Evolutionary conservation across 2,888 invertebrate species (phyloP), one percentile per base, ranked within the genome.

Genomic region (Synergus laeviventris): DNA sequence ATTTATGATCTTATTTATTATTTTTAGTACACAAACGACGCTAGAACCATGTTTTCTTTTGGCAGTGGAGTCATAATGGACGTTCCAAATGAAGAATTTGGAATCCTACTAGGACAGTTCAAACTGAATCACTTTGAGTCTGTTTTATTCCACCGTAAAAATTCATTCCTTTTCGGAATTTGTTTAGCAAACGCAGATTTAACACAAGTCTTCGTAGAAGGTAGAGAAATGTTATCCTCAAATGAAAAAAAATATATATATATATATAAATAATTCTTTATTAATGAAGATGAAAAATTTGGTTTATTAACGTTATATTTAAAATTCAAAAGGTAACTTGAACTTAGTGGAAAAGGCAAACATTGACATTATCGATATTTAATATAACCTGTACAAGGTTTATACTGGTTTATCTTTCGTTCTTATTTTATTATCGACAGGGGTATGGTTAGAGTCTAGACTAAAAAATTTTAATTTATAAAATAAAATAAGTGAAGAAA

Each of bases 81-180:
- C 0, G 76, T 84, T 54, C 61, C 87, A 18, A 81, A 83, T 76
- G 84, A 87, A 59, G 85, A 88, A 42, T 86, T 83, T 74, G 88
- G 86, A 5, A 75, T 87, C 5, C 79, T 87, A 38, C 77, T 87
- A 11, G 87, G 85, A 21, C 78, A 83, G 64, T 82, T 86, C 36
- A 81, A 81, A 31, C 73, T 61, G 1, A 87, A 87, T 79, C 60
- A 80, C 14, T 87, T 83, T 79, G 81, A 86, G 59, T 82, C 84
- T 9, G 79, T 88, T 14, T 73, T 88, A 11, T 87, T 88, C 78
- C 85, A 87, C 79, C 83, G 87, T 21, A 85, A 81, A 70, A 79
- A 83, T 64, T 81, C 81, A 9, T 85, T 82, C 60, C 54, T 82
- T 1, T 83, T 81, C 24, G 80, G 80, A 76, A 16, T 70, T 5